These are phyloP conservation scores for Morpho helenor DNA, from an alignment of 2,888 invertebrate species.

Conservation along the genomic window DNA sequence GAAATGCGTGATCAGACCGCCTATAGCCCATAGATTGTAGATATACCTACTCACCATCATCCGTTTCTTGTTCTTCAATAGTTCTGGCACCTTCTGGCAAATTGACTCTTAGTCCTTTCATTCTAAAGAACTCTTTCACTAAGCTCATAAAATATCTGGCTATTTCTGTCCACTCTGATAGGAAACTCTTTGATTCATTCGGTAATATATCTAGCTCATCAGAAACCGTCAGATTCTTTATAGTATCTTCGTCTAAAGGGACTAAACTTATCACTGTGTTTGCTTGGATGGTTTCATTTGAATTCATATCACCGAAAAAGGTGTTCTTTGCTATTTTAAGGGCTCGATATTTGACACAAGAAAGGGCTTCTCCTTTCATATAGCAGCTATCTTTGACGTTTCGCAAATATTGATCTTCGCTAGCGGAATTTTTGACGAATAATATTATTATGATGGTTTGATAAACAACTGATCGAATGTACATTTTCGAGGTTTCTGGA, in stretches of 20 bases:
- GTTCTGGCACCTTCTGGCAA: constrained; percentile 68
- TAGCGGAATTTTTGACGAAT: constrained; percentile 1
- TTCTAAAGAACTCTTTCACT: constrained; percentile 62
- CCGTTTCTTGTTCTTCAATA: constrained; percentile 53
- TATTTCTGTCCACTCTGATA: constrained; percentile 68
- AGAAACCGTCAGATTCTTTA: constrained; percentile 42
- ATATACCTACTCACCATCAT: constrained; percentile 43
- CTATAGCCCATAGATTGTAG: not conserved
- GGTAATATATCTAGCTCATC: constrained; percentile 38
- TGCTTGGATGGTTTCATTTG: constrained; percentile 61
- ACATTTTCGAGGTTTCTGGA: constrained; percentile 22
- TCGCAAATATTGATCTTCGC: constrained; percentile 65
- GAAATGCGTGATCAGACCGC: no score
- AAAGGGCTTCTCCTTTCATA: constrained; percentile 57
- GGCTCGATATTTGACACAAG: constrained; percentile 68
- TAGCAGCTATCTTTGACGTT: constrained; percentile 69
- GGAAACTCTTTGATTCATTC: constrained; percentile 52
- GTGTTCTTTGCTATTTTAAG: constrained; percentile 63
- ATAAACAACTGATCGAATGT: constrained; percentile 13
- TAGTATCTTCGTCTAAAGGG: constrained; percentile 54
- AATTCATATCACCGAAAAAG: constrained; percentile 52
- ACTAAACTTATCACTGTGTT: constrained; percentile 60
- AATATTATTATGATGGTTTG: constrained; percentile 14
- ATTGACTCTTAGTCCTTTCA: constrained; percentile 61
- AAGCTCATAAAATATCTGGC: constrained; percentile 65